Base-by-base conservation (phyloP, 2,113 vertebrate genomes). In the Chelonoidis abingdonii region DNA sequence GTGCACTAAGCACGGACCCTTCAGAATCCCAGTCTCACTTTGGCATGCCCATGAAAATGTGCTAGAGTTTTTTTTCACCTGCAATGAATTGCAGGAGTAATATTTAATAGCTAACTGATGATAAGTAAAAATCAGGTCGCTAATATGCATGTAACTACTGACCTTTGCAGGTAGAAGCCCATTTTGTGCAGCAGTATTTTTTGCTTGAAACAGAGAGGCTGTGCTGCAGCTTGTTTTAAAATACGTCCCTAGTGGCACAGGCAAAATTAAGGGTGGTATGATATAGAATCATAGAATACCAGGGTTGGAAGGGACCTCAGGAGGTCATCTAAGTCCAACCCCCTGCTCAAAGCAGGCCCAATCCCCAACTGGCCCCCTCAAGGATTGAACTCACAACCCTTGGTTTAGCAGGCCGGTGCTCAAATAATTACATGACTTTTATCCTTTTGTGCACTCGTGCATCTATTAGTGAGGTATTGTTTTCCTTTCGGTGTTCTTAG, bases 201-300 rank as follows among this genome's bases (percentile, higher is more conserved):
- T 88, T 90, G 4, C 7, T 24, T 85, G 65, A 78, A 90, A 62
- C 25, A 38, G 2, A 80, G 17, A 47, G 13, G 2, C 47, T 53
- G 0, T 75, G 9, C 59, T 81, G 31, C 52, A 88, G 7, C 47
- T 89, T 59, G n/a, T 25, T 44, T 93, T 84, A 89, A 88, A 86
- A 53, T 62, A 1, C 0, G 0, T 54, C 89, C 53, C 5, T 89
- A 1, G 1, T 53, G 29, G 35, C 76, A 56, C 38, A 78, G 62
- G 12, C 1, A 47, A 84, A 89, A 82, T 14, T 35, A 38, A 72
- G 29, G 5, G 6, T 52, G 41, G 6, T 38, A 31, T 35, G 57
- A 2, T 41, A 21, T 17, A 31, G 47, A 49, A 49, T 49, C 2
- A 10, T 11, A 49, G 47, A 10, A 10, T 49, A 47, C 2, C 47